These are phyloP conservation scores for Noturus placidus DNA, from an alignment of 2,113 vertebrate species.

Conservation along the genomic window DNA sequence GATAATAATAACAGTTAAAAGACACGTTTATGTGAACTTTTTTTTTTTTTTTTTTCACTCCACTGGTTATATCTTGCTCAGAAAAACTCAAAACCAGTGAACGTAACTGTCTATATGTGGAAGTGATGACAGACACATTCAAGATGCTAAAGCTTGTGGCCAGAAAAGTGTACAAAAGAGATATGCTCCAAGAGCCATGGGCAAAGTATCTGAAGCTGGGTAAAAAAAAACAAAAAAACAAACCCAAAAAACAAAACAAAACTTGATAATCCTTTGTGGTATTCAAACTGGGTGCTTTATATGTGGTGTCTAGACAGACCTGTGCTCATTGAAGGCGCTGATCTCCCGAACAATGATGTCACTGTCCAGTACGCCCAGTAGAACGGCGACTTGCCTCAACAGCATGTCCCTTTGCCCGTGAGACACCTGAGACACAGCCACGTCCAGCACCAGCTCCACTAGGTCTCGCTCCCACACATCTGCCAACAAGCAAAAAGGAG, in stretches of 20 bases:
- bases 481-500: slow-evolving; percentile 53
- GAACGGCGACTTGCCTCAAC: slow-evolving; percentile 91
- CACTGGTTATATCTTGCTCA: background rate
- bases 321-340: slow-evolving; percentile 89
- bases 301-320: slow-evolving; percentile 67
- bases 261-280: background rate
- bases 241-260: too few relatives aligned
- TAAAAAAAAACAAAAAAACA: background rate
- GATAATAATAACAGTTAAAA: background rate
- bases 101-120: background rate
- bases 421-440: slow-evolving; percentile 85
- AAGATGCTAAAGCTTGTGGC: background rate
- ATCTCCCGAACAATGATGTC: slow-evolving; percentile 94
- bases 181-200: background rate
- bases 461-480: slow-evolving; percentile 86
- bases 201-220: background rate
- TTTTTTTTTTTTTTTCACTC: background rate
- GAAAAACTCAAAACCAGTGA: background rate
- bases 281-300: background rate
- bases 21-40: background rate
- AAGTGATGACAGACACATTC: background rate
- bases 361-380: slow-evolving; percentile 91
- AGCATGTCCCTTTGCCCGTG: slow-evolving; percentile 95
- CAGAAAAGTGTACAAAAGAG: background rate
- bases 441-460: slow-evolving; percentile 94